These are phyloP conservation scores for Trogon surrucura DNA, from an alignment of 2,113 vertebrate genomes.

Conservation along the genomic window DNA sequence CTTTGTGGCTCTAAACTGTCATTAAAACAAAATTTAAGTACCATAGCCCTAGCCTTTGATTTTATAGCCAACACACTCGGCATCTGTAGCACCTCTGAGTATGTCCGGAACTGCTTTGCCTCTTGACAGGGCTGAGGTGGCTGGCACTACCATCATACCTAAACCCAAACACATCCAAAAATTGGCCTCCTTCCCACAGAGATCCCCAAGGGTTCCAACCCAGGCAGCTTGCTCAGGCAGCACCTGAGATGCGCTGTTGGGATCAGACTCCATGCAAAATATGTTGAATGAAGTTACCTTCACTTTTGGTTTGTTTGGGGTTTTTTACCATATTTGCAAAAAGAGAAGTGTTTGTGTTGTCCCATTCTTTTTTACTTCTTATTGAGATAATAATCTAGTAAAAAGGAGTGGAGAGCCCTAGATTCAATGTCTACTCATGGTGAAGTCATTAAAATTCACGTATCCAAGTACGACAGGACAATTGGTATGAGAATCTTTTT, in stretches of 20 bases:
- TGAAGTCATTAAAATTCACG: background rate
- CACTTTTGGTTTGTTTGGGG: background rate
- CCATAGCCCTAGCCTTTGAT: background rate
- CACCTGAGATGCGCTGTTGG: background rate
- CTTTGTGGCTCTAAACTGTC: background rate
- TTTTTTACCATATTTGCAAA: background rate
- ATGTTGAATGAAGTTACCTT: fast-evolving
- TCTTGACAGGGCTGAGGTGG: background rate
- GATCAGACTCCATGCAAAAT: background rate
- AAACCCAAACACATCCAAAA: background rate
- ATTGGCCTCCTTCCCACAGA: background rate
- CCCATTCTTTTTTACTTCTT: background rate
- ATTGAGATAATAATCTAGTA: background rate
- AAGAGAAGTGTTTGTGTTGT: fast-evolving
- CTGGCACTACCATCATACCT: background rate
- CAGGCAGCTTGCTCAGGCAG: background rate
- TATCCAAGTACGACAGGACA: background rate
- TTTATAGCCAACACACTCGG: background rate
- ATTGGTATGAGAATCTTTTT: background rate
- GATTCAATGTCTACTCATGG: background rate
- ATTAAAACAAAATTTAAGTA: background rate
- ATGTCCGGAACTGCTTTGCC: background rate
- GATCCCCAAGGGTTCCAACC: background rate
- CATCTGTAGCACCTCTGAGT: background rate
- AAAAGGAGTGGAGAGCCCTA: background rate